These are phyloP conservation scores for Benitochromis conjunctus DNA, from an alignment of 2,113 vertebrate species.

Conservation along the genomic window DNA sequence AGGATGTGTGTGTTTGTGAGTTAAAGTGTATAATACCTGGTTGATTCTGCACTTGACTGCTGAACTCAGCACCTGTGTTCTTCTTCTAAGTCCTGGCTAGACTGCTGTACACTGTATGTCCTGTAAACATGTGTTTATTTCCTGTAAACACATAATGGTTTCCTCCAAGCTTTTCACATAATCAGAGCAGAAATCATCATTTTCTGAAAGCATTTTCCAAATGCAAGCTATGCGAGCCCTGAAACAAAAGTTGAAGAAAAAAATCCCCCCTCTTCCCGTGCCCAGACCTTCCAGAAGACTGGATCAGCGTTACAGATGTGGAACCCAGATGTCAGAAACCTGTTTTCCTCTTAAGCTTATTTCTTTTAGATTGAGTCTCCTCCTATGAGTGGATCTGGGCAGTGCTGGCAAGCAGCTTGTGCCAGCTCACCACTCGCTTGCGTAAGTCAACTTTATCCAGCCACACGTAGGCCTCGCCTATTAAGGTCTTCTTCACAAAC, in stretches of 20 bases:
- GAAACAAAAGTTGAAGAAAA: constrained; percentile 21
- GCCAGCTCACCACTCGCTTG: constrained; percentile 97
- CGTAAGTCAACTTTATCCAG: constrained; percentile 98
- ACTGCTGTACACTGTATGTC: constrained; percentile 15
- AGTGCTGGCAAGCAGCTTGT: constrained; percentile 93
- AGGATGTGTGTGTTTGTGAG: constrained; percentile 8
- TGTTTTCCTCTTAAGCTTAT: background rate
- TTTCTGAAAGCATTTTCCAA: background rate
- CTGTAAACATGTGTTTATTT: constrained; percentile 60
- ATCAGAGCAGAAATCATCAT: background rate
- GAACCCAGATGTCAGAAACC: background rate
- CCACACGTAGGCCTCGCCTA: constrained; percentile 98
- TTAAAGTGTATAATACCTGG: constrained; percentile 64
- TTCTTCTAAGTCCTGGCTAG: constrained; percentile 3
- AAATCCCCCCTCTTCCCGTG: background rate
- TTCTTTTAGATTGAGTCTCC: background rate
- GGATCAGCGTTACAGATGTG: background rate
- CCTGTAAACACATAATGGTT: constrained; percentile 41
- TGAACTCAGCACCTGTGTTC: constrained; percentile 10
- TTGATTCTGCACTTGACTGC: constrained; percentile 51
- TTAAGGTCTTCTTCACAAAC: constrained; percentile 98
- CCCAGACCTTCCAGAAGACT: background rate
- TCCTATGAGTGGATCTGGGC: constrained; percentile 85
- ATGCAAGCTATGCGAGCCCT: background rate
- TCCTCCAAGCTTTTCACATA: background rate